Evolutionary conservation across 1,140 invertebrate genomes (phyloP).

Genomic region (Streblospio benedicti): DNA sequence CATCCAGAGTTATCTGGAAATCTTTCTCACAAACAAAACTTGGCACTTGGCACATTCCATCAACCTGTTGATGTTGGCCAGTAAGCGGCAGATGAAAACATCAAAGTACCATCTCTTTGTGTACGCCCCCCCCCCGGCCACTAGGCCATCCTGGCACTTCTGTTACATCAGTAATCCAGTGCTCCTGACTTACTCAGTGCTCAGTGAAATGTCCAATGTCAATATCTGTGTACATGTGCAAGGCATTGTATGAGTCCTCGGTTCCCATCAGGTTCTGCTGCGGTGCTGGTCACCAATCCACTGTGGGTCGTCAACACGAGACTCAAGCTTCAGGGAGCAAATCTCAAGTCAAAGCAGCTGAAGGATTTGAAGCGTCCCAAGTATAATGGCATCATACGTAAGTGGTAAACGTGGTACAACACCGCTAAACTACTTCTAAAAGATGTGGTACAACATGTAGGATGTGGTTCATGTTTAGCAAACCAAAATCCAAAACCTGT

Average conservation of each 20-base stretch:
- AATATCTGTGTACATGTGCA: not conserved
- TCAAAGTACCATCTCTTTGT: not conserved
- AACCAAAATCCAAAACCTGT: no score
- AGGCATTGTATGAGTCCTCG: not conserved
- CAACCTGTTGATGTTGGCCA: no score
- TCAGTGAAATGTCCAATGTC: not conserved
- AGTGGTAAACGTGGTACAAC: no score
- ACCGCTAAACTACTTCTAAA: no score
- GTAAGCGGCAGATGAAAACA: no score
- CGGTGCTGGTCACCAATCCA: conserved; percentile 75
- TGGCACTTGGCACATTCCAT: not conserved
- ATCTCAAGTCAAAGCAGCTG: conserved; percentile 32
- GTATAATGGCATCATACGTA: conserved; percentile 53
- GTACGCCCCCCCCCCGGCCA: not conserved
- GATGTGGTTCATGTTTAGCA: no score
- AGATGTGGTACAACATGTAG: no score
- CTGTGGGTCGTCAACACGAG: conserved; percentile 85
- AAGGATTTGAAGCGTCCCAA: conserved; percentile 20
- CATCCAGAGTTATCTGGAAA: no score
- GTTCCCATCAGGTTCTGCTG: conserved; percentile 56
- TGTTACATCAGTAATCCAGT: not conserved
- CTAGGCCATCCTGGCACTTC: not conserved
- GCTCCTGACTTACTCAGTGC: not conserved
- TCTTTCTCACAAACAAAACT: no score
- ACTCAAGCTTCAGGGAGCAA: conserved; percentile 63